Percentiles rank a stretch among this genome's conserved stretches.
phyloP scores from a whole-genome alignment of 2,113 vertebrate species.

The Desmodus rotundus region DNA sequence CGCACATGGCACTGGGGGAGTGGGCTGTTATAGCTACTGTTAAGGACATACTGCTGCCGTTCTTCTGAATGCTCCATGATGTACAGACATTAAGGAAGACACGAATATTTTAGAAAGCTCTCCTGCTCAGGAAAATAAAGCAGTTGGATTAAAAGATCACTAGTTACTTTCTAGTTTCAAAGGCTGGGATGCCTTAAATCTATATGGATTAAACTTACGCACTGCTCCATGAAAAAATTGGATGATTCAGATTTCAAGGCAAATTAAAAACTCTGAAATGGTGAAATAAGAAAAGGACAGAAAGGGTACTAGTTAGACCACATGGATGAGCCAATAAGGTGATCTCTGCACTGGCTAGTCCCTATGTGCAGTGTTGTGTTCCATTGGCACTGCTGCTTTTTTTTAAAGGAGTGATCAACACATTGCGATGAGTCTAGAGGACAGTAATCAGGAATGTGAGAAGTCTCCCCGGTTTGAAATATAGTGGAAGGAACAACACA shows the following conservation, averaged over 20 bases:
- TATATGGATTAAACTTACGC: neutral
- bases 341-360: neutral
- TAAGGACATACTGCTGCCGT: neutral
- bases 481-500: neutral
- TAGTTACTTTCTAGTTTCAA: neutral
- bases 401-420: neutral
- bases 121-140: neutral
- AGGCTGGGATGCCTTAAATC: neutral
- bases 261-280: neutral
- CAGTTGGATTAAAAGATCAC: neutral
- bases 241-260: neutral
- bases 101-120: neutral
- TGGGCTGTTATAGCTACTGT: neutral
- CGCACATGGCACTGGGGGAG: neutral
- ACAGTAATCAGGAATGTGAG: neutral
- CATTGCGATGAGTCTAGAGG: fast-evolving
- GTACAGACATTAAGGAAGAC: neutral
- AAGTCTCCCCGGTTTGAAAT: neutral
- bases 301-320: neutral
- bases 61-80: neutral
- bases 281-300: neutral
- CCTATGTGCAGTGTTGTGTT: neutral
- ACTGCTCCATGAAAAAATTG: neutral
- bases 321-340: fast-evolving
- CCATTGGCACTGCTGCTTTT: neutral